phyloP scores from a whole-genome alignment of 1,140 invertebrate species.

The Micrasema longulum region DNA sequence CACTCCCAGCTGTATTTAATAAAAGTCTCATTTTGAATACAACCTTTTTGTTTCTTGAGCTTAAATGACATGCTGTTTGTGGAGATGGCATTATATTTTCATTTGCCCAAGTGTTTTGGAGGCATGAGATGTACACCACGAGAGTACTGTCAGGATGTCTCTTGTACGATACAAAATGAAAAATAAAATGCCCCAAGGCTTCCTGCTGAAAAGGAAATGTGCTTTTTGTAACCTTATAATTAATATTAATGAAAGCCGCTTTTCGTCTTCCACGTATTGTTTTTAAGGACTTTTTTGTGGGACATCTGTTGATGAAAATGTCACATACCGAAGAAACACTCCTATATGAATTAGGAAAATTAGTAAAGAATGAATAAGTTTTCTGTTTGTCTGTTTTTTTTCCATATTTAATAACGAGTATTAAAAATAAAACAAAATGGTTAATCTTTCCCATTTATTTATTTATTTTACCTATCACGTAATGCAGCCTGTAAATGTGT shows the following conservation, averaged over 20 bases:
- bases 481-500: too few species aligned
- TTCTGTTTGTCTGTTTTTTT: neutral
- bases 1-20: slow-evolving; percentile 20
- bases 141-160: slow-evolving; percentile 34
- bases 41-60: slow-evolving; percentile 25
- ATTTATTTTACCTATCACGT: too few species aligned
- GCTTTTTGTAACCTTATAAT: slow-evolving; percentile 50
- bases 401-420: neutral
- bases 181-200: slow-evolving; percentile 49
- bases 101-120: slow-evolving; percentile 45
- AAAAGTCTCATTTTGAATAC: slow-evolving; percentile 29
- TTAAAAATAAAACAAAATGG: neutral
- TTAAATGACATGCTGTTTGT: slow-evolving; percentile 29
- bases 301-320: neutral
- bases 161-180: slow-evolving; percentile 41
- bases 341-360: neutral
- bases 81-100: slow-evolving; percentile 51
- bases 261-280: slow-evolving; percentile 12
- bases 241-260: slow-evolving; percentile 50
- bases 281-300: neutral
- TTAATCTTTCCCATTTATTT: neutral
- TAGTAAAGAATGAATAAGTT: neutral
- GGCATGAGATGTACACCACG: neutral
- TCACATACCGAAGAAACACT: neutral
- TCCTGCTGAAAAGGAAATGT: slow-evolving; percentile 48